Percentiles rank a stretch among this genome's conserved stretches.
These are phyloP conservation scores for Entomyzon cyanotis DNA, from an alignment of 2,113 vertebrate species.

Conservation along the genomic window DNA sequence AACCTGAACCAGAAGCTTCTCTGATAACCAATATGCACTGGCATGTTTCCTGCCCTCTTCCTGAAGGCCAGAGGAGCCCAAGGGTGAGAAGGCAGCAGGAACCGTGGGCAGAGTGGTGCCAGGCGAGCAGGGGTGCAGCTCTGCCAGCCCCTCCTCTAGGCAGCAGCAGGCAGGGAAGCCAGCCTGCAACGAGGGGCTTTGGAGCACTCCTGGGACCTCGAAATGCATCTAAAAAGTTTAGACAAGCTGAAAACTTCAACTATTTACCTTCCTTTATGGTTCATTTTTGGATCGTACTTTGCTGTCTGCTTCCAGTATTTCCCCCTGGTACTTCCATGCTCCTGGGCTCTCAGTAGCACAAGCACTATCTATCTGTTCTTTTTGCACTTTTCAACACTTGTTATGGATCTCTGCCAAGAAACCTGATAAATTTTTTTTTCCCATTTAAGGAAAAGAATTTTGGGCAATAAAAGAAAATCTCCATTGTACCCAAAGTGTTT, in stretches of 20 bases:
- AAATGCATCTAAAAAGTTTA: neutral
- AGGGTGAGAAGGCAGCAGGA: neutral
- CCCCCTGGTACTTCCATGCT: neutral
- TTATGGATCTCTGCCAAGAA: neutral
- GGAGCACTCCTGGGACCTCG: neutral
- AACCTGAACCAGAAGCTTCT: neutral
- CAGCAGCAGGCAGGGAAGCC: neutral
- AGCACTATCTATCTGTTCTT: neutral
- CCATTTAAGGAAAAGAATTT: conserved; percentile 15
- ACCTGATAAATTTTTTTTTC: neutral
- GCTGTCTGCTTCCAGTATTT: neutral
- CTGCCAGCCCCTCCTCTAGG: neutral
- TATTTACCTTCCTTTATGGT: neutral
- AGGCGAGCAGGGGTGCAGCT: neutral
- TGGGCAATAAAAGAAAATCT: neutral
- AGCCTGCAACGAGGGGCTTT: rapidly evolving
- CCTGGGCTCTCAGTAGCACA: neutral
- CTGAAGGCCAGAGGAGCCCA: neutral
- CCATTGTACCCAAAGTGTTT: neutral
- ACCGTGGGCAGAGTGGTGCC: rapidly evolving
- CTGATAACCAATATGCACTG: neutral
- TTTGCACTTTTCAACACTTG: neutral
- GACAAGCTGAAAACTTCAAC: neutral
- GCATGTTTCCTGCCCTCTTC: neutral
- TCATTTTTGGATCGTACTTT: neutral